Evolutionary conservation across 2,797 vertebrate genomes (phyloP).

Genomic region (Poecilia picta): DNA sequence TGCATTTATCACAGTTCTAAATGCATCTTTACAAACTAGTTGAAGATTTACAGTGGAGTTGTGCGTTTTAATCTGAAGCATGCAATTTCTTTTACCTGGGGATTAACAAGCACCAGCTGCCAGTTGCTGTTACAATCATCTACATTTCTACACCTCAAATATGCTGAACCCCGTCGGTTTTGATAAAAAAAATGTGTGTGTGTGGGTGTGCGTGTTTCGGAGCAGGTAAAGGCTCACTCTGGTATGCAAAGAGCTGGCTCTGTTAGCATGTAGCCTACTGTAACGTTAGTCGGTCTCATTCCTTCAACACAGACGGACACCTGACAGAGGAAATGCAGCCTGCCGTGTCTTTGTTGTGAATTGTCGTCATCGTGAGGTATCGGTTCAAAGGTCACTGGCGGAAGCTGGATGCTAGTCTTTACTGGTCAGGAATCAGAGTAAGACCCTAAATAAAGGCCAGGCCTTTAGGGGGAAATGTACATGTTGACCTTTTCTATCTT

Average conservation of each 20-base stretch:
- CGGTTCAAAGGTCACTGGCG: constrained; percentile 27
- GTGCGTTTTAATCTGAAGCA: constrained; percentile 43
- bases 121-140: constrained; percentile 69
- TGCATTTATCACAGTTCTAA: constrained; percentile 37
- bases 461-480: constrained; percentile 16
- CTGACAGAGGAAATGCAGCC: constrained; percentile 14
- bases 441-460: constrained; percentile 25
- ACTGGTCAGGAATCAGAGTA: constrained; percentile 58
- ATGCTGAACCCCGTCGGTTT: constrained; percentile 38
- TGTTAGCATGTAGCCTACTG: constrained; percentile 57
- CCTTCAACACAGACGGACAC: constrained; percentile 12
- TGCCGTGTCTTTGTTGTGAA: constrained; percentile 20
- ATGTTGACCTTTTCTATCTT: constrained; percentile 18
- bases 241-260: constrained; percentile 78
- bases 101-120: constrained; percentile 61
- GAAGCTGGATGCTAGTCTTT: constrained; percentile 31
- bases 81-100: constrained; percentile 40
- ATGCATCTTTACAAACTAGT: constrained; percentile 16
- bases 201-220: constrained; percentile 47
- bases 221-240: constrained; percentile 48
- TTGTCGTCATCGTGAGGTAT: constrained; percentile 26
- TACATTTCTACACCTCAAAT: constrained; percentile 51
- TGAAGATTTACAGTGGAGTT: constrained; percentile 28
- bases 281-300: constrained; percentile 41
- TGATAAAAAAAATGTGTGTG: constrained; percentile 38